These are phyloP conservation scores for Acrocephalus arundinaceus DNA, from an alignment of 2,113 vertebrate species.

Conservation along the genomic window DNA sequence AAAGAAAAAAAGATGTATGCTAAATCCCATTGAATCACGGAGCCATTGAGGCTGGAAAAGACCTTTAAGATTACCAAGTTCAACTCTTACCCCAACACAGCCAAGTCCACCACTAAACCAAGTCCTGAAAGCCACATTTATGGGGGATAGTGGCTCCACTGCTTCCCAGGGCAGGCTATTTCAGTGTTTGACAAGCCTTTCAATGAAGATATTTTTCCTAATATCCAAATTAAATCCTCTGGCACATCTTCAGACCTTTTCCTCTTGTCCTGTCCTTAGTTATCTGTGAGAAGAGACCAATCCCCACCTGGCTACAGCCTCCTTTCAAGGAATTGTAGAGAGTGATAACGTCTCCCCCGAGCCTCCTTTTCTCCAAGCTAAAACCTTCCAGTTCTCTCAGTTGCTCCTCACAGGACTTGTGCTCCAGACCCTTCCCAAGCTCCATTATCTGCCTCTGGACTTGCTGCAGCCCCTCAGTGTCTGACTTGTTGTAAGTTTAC, in stretches of 20 bases:
- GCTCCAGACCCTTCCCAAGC: not conserved
- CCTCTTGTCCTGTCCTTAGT: fast-evolving
- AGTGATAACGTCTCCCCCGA: fast-evolving
- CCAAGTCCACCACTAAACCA: not conserved
- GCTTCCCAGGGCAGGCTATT: not conserved
- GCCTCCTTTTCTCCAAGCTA: not conserved
- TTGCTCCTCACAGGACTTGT: not conserved
- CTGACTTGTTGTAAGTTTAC: not conserved
- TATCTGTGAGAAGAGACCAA: not conserved
- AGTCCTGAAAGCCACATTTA: not conserved
- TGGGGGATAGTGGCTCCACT: not conserved
- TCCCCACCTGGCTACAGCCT: fast-evolving
- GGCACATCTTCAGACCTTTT: not conserved
- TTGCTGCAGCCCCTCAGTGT: not conserved
- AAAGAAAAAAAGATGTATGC: too few species aligned
- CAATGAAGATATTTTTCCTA: not conserved
- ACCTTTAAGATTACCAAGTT: too few species aligned
- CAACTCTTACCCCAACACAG: not conserved
- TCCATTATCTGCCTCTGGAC: not conserved
- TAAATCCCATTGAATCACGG: not conserved
- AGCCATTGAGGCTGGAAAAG: not conserved
- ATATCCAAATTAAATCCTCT: not conserved
- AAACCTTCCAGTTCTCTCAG: not conserved
- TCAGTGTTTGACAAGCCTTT: not conserved
- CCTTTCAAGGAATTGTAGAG: not conserved